Percentiles rank a stretch among this genome's conserved stretches.
Evolutionary conservation across 2,797 vertebrate species (phyloP).

Genomic region (Notamacropus eugenii): DNA sequence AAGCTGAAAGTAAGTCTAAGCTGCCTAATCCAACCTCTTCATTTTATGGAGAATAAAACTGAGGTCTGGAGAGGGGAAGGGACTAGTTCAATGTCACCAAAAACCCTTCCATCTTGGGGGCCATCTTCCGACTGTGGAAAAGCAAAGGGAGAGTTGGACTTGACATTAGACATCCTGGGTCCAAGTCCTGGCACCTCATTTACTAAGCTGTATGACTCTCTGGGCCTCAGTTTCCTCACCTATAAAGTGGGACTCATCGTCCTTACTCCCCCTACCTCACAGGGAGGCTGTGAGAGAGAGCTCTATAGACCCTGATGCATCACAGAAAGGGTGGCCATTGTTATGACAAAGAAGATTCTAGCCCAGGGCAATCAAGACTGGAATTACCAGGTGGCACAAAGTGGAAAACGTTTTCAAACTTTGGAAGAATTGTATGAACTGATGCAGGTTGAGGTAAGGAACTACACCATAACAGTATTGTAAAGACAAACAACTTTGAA

Average conservation of each 20-base stretch:
- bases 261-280: background rate
- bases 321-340: background rate
- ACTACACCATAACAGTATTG: background rate
- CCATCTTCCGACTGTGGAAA: background rate
- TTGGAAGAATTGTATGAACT: background rate
- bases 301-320: background rate
- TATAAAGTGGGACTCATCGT: background rate
- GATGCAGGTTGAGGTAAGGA: background rate
- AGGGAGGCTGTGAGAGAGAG: background rate
- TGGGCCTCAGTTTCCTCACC: background rate
- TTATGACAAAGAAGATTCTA: background rate
- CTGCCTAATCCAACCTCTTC: background rate
- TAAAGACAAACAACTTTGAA: background rate
- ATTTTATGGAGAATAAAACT: background rate
- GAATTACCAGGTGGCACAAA: background rate
- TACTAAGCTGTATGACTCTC: background rate
- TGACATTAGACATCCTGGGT: background rate
- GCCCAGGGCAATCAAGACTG: background rate
- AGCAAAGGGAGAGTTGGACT: background rate
- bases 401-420: background rate
- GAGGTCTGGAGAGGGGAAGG: background rate
- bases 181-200: background rate
- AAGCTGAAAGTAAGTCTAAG: background rate
- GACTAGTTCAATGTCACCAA: background rate
- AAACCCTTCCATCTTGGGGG: accelerated